These are phyloP conservation scores for Dascyllus trimaculatus DNA, from an alignment of 2,113 vertebrate genomes.

Conservation along the genomic window DNA sequence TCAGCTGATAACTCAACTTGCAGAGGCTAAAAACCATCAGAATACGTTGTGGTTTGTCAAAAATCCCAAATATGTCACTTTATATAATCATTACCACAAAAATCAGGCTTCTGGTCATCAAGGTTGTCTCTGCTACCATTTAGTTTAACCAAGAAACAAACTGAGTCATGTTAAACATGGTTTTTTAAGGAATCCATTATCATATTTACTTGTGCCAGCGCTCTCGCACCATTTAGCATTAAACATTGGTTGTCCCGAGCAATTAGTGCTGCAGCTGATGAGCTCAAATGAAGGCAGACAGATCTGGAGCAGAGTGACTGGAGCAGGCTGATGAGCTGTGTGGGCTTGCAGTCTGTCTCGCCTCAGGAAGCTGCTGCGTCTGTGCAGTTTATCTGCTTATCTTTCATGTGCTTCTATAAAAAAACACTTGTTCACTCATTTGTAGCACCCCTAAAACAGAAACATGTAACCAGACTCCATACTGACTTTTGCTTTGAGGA, in stretches of 20 bases:
- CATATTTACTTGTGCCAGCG: slow-evolving; percentile 37
- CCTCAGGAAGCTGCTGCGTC: slow-evolving; percentile 46
- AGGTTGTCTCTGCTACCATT: neutral
- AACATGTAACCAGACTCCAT: neutral
- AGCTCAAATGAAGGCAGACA: slow-evolving; percentile 58
- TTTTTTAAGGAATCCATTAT: slow-evolving; percentile 20
- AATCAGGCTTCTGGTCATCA: neutral
- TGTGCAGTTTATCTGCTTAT: slow-evolving; percentile 54
- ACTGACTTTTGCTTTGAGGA: slow-evolving; percentile 6
- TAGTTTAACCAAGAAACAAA: neutral
- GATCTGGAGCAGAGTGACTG: slow-evolving; percentile 66
- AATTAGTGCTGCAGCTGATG: slow-evolving; percentile 57
- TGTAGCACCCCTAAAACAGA: slow-evolving; percentile 16
- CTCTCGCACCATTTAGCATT: slow-evolving; percentile 52
- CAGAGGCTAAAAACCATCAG: too few species aligned
- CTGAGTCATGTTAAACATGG: neutral
- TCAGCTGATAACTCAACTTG: too few species aligned
- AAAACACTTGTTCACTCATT: slow-evolving; percentile 27
- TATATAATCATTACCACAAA: neutral
- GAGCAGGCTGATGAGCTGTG: slow-evolving; percentile 49
- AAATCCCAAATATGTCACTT: too few species aligned
- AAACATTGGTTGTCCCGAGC: slow-evolving; percentile 57
- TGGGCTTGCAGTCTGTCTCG: slow-evolving; percentile 38
- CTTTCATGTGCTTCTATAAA: slow-evolving; percentile 25
- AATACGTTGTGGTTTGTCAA: too few species aligned